Percentiles rank a stretch among this genome's conserved stretches.
phyloP scores from a whole-genome alignment of 92 coral and sea anemone species.

The Paragorgia papillata region DNA sequence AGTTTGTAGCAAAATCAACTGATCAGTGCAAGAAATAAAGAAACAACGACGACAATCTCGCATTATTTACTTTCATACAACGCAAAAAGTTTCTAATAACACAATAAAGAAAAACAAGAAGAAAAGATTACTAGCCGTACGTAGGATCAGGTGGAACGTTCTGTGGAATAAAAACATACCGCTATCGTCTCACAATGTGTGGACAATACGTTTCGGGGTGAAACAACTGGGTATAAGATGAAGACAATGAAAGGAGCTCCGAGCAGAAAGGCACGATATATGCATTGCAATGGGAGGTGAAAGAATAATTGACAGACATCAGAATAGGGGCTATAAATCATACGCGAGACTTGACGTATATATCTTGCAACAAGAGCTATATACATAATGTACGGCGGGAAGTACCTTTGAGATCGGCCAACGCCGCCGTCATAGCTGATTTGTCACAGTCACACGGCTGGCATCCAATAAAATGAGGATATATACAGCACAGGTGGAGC shows the following conservation, averaged over 20 bases:
- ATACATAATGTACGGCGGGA: not conserved
- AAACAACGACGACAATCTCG: not conserved
- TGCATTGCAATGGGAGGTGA: not conserved
- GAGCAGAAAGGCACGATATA: not conserved
- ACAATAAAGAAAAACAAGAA: too few relatives aligned
- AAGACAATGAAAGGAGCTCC: not conserved
- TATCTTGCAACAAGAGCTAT: not conserved
- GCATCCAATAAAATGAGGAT: not conserved
- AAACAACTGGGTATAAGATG: not conserved
- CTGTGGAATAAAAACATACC: not conserved
- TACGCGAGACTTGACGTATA: not conserved
- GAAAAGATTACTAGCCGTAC: too few relatives aligned
- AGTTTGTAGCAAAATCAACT: slow-evolving; percentile 26
- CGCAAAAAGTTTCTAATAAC: too few relatives aligned
- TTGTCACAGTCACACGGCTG: slow-evolving; percentile 10
- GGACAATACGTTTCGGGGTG: not conserved
- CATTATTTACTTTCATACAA: not conserved
- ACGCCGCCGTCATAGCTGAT: slow-evolving; percentile 8
- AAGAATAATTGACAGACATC: not conserved
- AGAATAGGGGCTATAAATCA: slow-evolving; percentile 5
- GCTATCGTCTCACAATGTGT: not conserved
- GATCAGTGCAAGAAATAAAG: not conserved
- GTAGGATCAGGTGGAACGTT: too few relatives aligned
- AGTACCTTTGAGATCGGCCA: not conserved
- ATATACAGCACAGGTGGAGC: slow-evolving; percentile 11